These are phyloP conservation scores for Pyrgus malvae DNA, from an alignment of 2,888 invertebrate species.

Conservation along the genomic window DNA sequence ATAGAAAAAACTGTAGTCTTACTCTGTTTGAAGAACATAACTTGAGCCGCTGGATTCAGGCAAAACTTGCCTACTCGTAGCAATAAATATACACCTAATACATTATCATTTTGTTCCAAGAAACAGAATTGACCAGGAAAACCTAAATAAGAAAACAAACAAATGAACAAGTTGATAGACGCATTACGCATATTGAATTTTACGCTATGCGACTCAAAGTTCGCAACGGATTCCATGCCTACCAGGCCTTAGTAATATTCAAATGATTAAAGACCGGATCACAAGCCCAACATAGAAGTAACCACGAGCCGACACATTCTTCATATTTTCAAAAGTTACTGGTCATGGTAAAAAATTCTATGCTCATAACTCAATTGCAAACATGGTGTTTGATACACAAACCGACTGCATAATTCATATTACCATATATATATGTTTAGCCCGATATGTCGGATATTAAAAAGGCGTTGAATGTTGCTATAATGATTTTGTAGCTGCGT, in stretches of 20 bases:
- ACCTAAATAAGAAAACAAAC: too few relatives aligned
- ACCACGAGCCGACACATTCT: background rate
- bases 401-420: conserved; percentile 31
- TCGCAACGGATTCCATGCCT: background rate
- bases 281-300: background rate
- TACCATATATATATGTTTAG: conserved; percentile 18
- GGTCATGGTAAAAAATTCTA: background rate
- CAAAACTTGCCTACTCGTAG: too few relatives aligned
- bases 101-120: too few relatives aligned
- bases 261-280: conserved; percentile 1
- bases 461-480: conserved; percentile 25
- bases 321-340: conserved; percentile 4
- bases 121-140: too few relatives aligned
- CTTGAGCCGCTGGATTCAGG: too few relatives aligned
- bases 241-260: background rate
- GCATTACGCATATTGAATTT: too few relatives aligned
- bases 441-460: conserved; percentile 12
- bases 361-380: conserved; percentile 5
- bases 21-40: too few relatives aligned
- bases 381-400: conserved; percentile 15
- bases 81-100: too few relatives aligned
- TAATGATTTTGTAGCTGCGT: background rate
- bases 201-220: background rate
- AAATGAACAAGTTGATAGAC: too few relatives aligned
- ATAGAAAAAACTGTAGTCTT: too few relatives aligned